Percentiles rank a stretch among this genome's conserved stretches.
These are phyloP conservation scores for Phasianus colchicus DNA, from an alignment of 2,113 vertebrate genomes.

Conservation along the genomic window DNA sequence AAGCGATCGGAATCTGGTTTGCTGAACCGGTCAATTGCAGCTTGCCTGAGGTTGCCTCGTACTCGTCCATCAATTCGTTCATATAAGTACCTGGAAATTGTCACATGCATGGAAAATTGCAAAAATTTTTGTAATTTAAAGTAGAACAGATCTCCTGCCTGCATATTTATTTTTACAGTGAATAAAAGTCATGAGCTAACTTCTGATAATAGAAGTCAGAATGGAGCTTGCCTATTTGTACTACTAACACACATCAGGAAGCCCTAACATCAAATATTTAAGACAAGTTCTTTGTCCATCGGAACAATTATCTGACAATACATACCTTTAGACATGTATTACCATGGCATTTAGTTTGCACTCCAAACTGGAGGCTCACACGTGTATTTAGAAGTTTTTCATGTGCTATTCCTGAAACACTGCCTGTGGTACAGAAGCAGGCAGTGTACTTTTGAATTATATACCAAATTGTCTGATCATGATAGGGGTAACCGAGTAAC, in stretches of 20 bases:
- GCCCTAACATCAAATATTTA: rapidly evolving
- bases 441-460: neutral
- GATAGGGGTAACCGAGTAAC: neutral
- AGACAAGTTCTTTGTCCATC: neutral
- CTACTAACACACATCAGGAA: neutral
- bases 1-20: slow-evolving; percentile 98
- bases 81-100: slow-evolving; percentile 88
- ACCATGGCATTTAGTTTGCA: neutral
- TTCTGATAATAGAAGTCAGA: neutral
- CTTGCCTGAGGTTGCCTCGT: slow-evolving; percentile 94
- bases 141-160: neutral
- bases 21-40: slow-evolving; percentile 97
- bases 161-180: rapidly evolving
- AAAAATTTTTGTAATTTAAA: rapidly evolving
- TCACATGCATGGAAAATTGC: neutral
- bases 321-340: neutral
- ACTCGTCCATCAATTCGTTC: slow-evolving; percentile 97
- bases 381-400: neutral
- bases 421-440: neutral
- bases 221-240: rapidly evolving
- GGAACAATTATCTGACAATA: neutral
- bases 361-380: neutral
- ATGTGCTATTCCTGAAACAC: neutral
- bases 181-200: neutral
- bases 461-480: neutral